Evolutionary conservation across 2,888 invertebrate species (phyloP), one percentile per base, ranked within the genome.

Genomic region (Pilophorus perplexus): DNA sequence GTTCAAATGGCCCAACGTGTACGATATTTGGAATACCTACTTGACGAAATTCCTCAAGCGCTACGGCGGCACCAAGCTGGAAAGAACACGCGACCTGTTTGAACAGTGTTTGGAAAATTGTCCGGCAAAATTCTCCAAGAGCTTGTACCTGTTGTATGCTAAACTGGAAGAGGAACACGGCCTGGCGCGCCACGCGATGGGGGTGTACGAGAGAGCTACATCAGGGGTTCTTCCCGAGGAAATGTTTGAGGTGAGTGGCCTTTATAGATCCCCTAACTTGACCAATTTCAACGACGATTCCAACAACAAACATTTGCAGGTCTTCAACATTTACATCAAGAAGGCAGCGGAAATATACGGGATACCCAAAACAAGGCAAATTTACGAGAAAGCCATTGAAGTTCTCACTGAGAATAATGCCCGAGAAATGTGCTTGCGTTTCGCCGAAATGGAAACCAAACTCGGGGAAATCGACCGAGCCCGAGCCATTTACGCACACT

Each of bases 1-100:
- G 64, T 99, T 99, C 79, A 95, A 91, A 77, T 99, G 99, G 99
- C 99, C 99, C 0, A 95, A 97, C 81, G 98, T 99, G 0, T 98
- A 89, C 78, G 99, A 99, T 75, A 93, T 99, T 73, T 99, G 99
- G 99, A 97, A 97, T 76, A 93, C 95, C 0, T 99, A 99, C 79
- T 81, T 99, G 50, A 92, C 91, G 2, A 99, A 99, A 79, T 99
- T 99, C 79, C 84, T 98, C 66, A 88, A 88, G 72, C 84, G 99
- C 6, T 99, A 99, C 80, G 94, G 91, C 18, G 98, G 98, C 10
- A 84, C 86, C 0, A 99, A 99, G 79, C 80, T 99, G 72, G 99
- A 99, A 78, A 83, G 99, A 75, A 91, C 97, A 0, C 83, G 99
- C 74, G 99, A 99, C 82, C 83, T 99, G 68, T 99, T 99, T 81